Evolutionary conservation across 2,113 vertebrate species (phyloP), one percentile per base, ranked within the genome.

Genomic region (Ceyx melanurus): DNA sequence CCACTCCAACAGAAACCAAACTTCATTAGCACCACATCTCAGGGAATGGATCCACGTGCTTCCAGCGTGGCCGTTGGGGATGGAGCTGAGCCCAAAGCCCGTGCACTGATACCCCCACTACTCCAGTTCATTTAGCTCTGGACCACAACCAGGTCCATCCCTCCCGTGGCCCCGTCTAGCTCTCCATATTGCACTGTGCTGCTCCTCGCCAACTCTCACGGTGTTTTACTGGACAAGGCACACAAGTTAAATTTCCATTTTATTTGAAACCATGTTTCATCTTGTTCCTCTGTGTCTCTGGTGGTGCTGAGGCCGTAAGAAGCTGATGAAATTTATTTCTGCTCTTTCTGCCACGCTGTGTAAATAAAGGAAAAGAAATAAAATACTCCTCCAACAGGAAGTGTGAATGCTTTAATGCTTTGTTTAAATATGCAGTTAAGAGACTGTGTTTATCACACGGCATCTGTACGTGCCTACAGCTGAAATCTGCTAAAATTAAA

Each of bases 381-480:
- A 96, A 95, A 88, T 94, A 73, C 93, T 95, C 88, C 89, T 92
- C 45, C 94, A 94, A 96, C 79, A 91, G 93, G 94, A 97, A 97
- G 82, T 37, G 86, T 65, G 81, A 97, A 94, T 37, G 89, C 71
- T 94, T 94, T 93, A 92, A 93, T 90, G 91, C 65, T 67, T 86
- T 89, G 84, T 97, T 97, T 97, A 88, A 95, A 96, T 72, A 85
- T 43, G 82, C 73, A 35, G 94, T 80, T 56, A 89, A 94, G 91
- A 93, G 97, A 91, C 61, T 76, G 75, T 84, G 82, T 96, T 96
- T 96, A 93, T 97, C 93, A 93, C 16, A 5, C 78, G n/a, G 64
- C 86, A 84, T 93, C 94, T 93, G 61, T 25, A 42, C 21, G 67
- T 11, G 43, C 58, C 84, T 51, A n/a, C 51, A 53, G 74, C 84